A percentile compares a stretch with the other conserved stretches of the same genome.
Evolutionary conservation across 2,113 vertebrate species (phyloP).

Genomic region (Hassar affinis): DNA sequence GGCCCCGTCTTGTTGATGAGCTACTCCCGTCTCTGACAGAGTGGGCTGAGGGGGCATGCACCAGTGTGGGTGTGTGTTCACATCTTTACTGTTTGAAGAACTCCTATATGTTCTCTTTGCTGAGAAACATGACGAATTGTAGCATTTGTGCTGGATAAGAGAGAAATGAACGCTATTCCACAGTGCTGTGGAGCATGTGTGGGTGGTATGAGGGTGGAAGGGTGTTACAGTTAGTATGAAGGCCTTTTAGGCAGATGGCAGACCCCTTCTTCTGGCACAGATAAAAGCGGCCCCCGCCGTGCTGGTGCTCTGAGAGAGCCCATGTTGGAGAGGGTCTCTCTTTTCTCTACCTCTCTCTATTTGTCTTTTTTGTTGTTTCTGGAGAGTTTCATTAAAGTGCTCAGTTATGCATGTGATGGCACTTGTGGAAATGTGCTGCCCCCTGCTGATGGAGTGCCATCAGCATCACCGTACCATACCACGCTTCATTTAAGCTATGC

Average conservation of each 20-base stretch:
- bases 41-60: neutral
- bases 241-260: conserved; percentile 33
- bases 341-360: neutral
- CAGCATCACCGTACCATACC: neutral
- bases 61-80: neutral
- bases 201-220: conserved; percentile 8
- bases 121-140: neutral
- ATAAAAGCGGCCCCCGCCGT: conserved; percentile 10
- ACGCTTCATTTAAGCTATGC: neutral
- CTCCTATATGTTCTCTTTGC: neutral
- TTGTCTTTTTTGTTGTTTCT: neutral
- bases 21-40: conserved; percentile 9
- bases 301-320: conserved; percentile 1
- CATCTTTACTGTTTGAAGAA: neutral
- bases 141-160: neutral
- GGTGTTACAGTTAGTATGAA: conserved; percentile 13
- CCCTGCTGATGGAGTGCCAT: conserved; percentile 27
- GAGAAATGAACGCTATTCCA: neutral
- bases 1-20: conserved; percentile 19
- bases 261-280: conserved; percentile 5
- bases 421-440: conserved; percentile 37
- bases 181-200: conserved; percentile 23
- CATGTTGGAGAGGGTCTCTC: neutral
- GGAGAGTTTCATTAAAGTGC: neutral
- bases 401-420: neutral